Conservation (phyloP, 2,888 invertebrate genomes). For the Patella depressa region DNA sequence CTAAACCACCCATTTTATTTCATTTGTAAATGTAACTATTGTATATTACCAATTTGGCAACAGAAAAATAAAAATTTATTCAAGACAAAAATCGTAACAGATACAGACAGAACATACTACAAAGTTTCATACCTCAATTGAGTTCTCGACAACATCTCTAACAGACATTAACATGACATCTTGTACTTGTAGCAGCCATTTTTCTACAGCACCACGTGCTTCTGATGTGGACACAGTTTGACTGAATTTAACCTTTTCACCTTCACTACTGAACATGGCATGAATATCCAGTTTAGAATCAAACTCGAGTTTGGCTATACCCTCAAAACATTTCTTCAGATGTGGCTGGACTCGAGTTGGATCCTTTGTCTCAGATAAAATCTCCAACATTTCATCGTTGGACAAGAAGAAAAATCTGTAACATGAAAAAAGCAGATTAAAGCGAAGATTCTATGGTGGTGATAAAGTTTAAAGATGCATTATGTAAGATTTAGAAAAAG, state of each 20-base stretch:
- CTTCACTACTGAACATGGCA: constrained; percentile 85
- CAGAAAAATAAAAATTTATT: neutral
- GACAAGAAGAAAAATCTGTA: constrained; percentile 71
- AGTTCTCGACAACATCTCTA: constrained; percentile 77
- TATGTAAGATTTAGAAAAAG: too few species aligned
- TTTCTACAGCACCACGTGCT: constrained; percentile 85
- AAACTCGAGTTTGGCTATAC: constrained; percentile 88
- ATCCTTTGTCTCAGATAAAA: constrained; percentile 72
- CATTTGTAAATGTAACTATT: neutral
- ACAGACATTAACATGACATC: constrained; percentile 84
- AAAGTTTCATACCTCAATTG: constrained; percentile 70
- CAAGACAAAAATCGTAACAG: neutral
- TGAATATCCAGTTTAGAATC: constrained; percentile 90
- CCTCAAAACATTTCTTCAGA: constrained; percentile 74
- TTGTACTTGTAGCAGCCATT: constrained; percentile 87
- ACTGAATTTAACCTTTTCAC: constrained; percentile 82
- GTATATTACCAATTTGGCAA: neutral
- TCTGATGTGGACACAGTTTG: constrained; percentile 85
- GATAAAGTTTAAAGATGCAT: too few species aligned
- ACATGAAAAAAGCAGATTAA: neutral
- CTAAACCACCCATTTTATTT: too few species aligned
- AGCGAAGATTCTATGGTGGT: neutral
- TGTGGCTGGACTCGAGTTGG: constrained; percentile 71
- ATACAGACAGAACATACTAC: constrained; percentile 22
- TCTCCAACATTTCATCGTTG: constrained; percentile 72